Conservation (phyloP, 2,888 invertebrate genomes). For the Rhogogaster chlorosoma region DNA sequence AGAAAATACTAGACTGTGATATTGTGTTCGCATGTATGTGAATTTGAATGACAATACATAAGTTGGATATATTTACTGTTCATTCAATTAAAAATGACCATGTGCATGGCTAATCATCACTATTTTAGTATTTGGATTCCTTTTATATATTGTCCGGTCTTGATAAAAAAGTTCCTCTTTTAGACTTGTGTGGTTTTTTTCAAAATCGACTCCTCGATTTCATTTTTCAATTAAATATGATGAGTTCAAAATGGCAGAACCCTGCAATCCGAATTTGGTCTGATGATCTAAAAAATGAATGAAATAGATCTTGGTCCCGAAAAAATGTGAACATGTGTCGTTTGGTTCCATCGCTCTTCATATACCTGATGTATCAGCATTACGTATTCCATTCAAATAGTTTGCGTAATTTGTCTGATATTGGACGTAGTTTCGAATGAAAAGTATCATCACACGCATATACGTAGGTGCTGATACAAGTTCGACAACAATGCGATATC, state of each 20-base stretch:
- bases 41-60: not conserved
- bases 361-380: not conserved
- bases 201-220: not conserved
- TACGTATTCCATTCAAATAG: not conserved
- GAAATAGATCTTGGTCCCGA: not conserved
- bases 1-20: not conserved
- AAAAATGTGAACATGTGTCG: not conserved
- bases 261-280: not conserved
- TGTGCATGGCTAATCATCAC: not conserved
- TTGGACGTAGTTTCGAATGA: not conserved
- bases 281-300: not conserved
- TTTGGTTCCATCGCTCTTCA: not conserved
- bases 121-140: not conserved
- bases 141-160: not conserved
- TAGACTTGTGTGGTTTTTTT: not conserved
- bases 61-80: not conserved
- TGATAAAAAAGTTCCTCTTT: not conserved
- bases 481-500: not conserved
- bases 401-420: constrained; percentile 29
- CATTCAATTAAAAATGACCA: not conserved
- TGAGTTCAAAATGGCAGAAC: not conserved
- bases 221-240: not conserved
- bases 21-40: not conserved
- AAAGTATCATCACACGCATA: constrained; percentile 6
- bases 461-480: not conserved